Evolutionary conservation across 2,113 vertebrate genomes (phyloP), one percentile per base, ranked within the genome.

Genomic region (human): DNA sequence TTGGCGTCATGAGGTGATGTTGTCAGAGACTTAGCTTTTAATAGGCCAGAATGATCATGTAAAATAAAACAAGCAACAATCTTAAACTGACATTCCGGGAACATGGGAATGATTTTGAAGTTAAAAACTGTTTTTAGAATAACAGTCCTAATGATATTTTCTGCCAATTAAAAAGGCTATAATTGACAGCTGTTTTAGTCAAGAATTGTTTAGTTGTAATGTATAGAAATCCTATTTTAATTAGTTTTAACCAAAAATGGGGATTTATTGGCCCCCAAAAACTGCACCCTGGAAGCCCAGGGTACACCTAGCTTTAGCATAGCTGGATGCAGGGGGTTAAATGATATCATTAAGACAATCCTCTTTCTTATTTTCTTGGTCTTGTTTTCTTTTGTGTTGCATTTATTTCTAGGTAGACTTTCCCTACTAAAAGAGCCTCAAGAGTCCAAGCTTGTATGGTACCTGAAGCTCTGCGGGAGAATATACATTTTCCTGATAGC

Each of bases 371-470:
- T 18, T 61, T 40, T 96, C 25, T 91, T 61, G 32, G 32, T 40
- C 30, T 80, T 55, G 27, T 73, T 73, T 89, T 43, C 55, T 97
- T 48, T 87, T 80, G 25, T 84, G n/a, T 87, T 61, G 1, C 30
- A 50, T 81, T 90, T 88, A 93, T 86, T 97, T 96, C 50, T 82
- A 72, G 43, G 61, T 2, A 73, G 59, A 94, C 55, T 66, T 96
- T 68, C 22, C 45, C 66, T 32, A 45, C 11, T 11, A 91, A 96
- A 72, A 86, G 27, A 93, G 11, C 13, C 83, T 79, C 38, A 68
- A 17, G 14, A 91, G 64, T 57, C 43, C 45, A 84, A 68, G 35
- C 8, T 84, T 96, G 16, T 7, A 40, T 55, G 18, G 55, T 73
- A 73, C 70, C 38, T 40, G n/a, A 83, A 88, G 11, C 40, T 90